Base-by-base conservation (phyloP, 2,888 invertebrate genomes). In the Agriopis marginaria region DNA sequence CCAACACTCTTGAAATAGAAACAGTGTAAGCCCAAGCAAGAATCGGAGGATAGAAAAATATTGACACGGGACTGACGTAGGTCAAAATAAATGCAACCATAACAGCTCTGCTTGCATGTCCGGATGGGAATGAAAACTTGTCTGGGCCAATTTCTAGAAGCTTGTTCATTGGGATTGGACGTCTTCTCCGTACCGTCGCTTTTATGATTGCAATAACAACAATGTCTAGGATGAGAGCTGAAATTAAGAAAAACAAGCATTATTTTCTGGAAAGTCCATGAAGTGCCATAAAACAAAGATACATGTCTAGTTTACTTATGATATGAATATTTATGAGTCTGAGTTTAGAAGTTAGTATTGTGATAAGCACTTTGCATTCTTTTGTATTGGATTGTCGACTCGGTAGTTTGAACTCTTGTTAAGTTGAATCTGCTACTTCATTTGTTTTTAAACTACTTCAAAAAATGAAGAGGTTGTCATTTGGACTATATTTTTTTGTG, bases 91-190 rank as follows among this genome's bases (percentile, higher is more conserved):
- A 96, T 5, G 96, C 94, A 32, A 99, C 93, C 85, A 97, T 95
- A 6, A 97, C 95, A 0, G 98, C 96, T 77, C 99, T 93, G 40
- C 99, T 98, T 0, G 98, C 96, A 88, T 99, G 99, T 0, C 99
- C 99, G 0, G 99, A 99, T 11, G 99, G 99, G 87, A 99, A 99
- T 59, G 95, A 95, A 87, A 96, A 99, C 81, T 98, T 97, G 88
- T 99, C 99, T 0, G 98, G 97, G 0, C 98, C 97, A 23, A 98
- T 91, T 47, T 95, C 95, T 71, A 97, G 89, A 75, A 96, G 95
- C 84, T 97, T 97, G 76, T 96, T 96, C 82, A 96, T 96, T 32
- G 95, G 94, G 0, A 93, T 82, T 0, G 99, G 99, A 44, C 99
- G 95, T 77, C 97, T 95, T 81, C 99, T 94, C 72, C 98, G 95